These are phyloP conservation scores for Tychaedon coryphoeus DNA, from an alignment of 2,113 vertebrate genomes.

Conservation along the genomic window DNA sequence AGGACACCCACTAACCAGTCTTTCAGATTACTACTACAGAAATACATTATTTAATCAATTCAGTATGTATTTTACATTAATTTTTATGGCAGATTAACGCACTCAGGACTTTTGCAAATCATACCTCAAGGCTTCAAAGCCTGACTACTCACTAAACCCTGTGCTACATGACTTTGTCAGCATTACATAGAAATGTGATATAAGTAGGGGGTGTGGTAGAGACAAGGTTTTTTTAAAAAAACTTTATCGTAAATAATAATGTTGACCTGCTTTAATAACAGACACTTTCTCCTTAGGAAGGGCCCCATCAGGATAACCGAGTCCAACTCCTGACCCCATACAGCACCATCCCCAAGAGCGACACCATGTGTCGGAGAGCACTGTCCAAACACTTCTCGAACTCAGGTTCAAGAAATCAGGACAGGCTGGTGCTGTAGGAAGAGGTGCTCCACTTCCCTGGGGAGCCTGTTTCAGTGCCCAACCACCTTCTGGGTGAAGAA, in stretches of 20 bases:
- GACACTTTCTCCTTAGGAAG: not conserved
- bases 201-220: not conserved
- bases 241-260: not conserved
- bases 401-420: not conserved
- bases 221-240: rapidly evolving
- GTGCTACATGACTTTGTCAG: not conserved
- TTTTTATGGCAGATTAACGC: not conserved
- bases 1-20: not conserved
- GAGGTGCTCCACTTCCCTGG: no score
- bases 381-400: not conserved
- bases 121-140: not conserved
- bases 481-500: not conserved
- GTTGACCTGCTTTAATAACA: not conserved
- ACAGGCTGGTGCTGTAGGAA: no score
- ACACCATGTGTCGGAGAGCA: rapidly evolving
- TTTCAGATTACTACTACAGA: not conserved
- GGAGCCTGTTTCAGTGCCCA: not conserved
- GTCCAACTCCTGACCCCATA: not conserved
- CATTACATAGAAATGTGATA: not conserved
- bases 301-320: not conserved
- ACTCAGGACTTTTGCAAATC: not conserved
- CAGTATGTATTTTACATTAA: not conserved
- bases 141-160: not conserved
- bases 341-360: not conserved
- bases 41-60: not conserved